Conservation (phyloP, 2,113 vertebrate species). For the Nesogale talazaci region DNA sequence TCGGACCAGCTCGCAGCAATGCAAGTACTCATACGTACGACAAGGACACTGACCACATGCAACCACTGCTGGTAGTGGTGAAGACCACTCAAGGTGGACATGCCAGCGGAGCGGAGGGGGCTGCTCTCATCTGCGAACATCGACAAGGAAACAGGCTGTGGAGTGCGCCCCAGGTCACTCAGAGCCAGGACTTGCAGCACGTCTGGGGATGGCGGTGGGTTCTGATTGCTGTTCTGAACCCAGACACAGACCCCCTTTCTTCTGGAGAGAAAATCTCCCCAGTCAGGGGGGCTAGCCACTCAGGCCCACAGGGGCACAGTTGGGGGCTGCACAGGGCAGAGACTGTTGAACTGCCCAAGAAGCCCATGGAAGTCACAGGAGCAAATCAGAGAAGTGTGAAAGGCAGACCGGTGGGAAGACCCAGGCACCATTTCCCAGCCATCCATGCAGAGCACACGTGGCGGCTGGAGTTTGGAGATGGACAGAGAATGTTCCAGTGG, state of each 20-base stretch:
- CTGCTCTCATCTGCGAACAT: too few species aligned
- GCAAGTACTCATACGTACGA: not conserved
- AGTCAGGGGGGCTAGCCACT: not conserved
- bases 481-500: not conserved
- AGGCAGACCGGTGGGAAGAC: not conserved
- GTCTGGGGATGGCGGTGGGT: not conserved
- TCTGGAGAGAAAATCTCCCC: not conserved
- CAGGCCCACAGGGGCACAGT: not conserved
- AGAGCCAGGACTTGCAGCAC: not conserved
- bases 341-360: not conserved
- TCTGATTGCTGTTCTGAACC: not conserved
- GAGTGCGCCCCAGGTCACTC: too few species aligned
- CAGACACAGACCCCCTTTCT: not conserved
- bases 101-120: not conserved
- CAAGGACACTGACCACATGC: not conserved
- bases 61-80: too few species aligned
- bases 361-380: not conserved
- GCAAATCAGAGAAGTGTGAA: not conserved
- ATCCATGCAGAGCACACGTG: fast-evolving
- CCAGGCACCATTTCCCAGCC: not conserved
- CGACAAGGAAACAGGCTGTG: not conserved
- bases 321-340: not conserved
- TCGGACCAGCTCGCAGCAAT: not conserved
- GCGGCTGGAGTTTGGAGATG: not conserved
- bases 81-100: not conserved